phyloP scores from a whole-genome alignment of 1,140 invertebrate species.

The Ditylenchus dipsaci region DNA sequence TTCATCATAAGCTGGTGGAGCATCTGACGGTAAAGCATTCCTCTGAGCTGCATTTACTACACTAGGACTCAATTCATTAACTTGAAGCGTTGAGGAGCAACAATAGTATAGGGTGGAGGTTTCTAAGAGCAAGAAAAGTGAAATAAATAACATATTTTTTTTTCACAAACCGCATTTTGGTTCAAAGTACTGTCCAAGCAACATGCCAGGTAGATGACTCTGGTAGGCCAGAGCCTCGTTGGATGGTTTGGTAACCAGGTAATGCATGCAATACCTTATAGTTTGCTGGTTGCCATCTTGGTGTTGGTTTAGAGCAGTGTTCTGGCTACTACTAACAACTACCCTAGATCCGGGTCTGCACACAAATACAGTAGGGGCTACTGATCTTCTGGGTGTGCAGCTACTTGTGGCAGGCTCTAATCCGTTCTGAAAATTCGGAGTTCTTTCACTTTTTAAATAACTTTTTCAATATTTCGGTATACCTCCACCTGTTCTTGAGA shows the following conservation, averaged over 20 bases:
- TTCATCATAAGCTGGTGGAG: constrained; percentile 1
- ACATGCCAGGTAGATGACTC: background rate
- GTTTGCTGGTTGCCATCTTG: too few relatives aligned
- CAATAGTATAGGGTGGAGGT: background rate
- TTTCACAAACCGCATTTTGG: background rate
- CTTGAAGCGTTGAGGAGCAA: background rate
- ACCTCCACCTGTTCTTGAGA: background rate
- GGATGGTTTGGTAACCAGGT: background rate
- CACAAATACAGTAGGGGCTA: too few relatives aligned
- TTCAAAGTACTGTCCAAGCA: background rate
- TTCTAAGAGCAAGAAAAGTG: background rate
- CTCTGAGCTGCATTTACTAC: background rate
- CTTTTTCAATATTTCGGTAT: too few relatives aligned
- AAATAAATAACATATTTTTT: background rate
- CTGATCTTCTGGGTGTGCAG: too few relatives aligned
- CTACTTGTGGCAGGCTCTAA: too few relatives aligned
- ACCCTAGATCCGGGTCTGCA: too few relatives aligned
- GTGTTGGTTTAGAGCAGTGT: too few relatives aligned
- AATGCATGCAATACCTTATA: background rate
- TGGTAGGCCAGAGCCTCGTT: background rate
- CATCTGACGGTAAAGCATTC: background rate
- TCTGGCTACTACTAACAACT: too few relatives aligned
- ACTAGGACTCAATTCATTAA: background rate
- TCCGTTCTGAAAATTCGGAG: too few relatives aligned
- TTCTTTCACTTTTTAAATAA: too few relatives aligned